phyloP scores from a whole-genome alignment of 2,113 vertebrate genomes.

The Lepus europaeus region DNA sequence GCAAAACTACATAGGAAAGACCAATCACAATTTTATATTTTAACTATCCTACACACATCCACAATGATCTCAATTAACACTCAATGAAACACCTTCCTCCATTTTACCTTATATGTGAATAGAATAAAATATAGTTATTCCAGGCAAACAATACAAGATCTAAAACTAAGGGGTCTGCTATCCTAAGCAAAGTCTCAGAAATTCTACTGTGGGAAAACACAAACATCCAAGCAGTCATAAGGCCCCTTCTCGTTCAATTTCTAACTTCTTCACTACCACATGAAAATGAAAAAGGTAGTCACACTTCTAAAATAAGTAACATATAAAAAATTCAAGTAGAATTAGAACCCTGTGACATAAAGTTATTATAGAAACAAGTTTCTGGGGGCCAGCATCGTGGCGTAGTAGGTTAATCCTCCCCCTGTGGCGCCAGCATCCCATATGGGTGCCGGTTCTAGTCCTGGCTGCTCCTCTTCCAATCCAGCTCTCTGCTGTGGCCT shows the following conservation, averaged over 20 bases:
- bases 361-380: constrained; percentile 73
- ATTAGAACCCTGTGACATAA: constrained; percentile 18
- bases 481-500: too few species aligned
- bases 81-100: constrained; percentile 47
- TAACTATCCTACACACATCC: neutral
- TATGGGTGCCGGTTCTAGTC: too few species aligned
- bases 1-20: constrained; percentile 45
- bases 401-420: too few species aligned
- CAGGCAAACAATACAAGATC: constrained; percentile 40
- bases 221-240: neutral
- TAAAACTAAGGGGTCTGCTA: constrained; percentile 42
- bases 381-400: neutral
- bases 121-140: constrained; percentile 56
- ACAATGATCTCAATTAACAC: constrained; percentile 35
- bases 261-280: constrained; percentile 35
- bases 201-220: neutral
- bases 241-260: neutral
- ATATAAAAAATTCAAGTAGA: neutral
- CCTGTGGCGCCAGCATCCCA: too few species aligned
- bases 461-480: too few species aligned
- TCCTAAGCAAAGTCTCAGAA: neutral
- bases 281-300: constrained; percentile 50
- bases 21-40: neutral
- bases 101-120: constrained; percentile 3
- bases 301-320: neutral